Percentiles rank a stretch among this genome's conserved stretches.
Conservation (phyloP, 2,888 invertebrate species). For the Ormyrus thymus region DNA sequence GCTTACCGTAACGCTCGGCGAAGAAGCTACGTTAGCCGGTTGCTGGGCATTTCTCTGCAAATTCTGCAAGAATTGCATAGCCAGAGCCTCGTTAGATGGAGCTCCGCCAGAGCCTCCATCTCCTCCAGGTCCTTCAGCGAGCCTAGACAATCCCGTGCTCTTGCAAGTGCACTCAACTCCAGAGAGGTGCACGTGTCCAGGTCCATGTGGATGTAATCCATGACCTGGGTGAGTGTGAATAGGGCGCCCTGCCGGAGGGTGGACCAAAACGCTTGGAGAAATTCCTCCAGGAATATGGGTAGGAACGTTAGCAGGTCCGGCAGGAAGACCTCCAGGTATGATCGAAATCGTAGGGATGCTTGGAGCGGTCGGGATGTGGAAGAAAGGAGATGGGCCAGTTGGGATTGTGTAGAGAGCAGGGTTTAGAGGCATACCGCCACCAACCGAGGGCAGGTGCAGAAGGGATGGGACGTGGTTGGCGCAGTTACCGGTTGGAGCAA, state of each 20-base stretch:
- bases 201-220: too few species aligned
- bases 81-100: conserved; percentile 24
- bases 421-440: too few species aligned
- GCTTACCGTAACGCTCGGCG: too few species aligned
- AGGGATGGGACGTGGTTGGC: neutral
- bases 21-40: neutral
- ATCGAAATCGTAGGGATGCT: too few species aligned
- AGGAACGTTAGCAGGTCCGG: neutral
- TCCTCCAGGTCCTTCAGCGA: neutral
- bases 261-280: neutral
- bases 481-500: conserved; percentile 47
- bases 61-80: conserved; percentile 31
- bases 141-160: neutral
- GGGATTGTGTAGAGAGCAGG: too few species aligned
- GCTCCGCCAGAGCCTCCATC: neutral
- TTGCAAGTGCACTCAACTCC: conserved; percentile 37
- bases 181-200: neutral
- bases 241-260: neutral
- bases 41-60: conserved; percentile 18
- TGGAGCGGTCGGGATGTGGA: too few species aligned
- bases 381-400: too few species aligned
- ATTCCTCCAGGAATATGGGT: conserved; percentile 14
- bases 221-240: too few species aligned
- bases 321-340: too few species aligned
- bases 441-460: too few species aligned